Percentiles rank a stretch among this genome's conserved stretches.
These are phyloP conservation scores for Dicycla oo DNA, from an alignment of 2,888 invertebrate species.

Conservation along the genomic window DNA sequence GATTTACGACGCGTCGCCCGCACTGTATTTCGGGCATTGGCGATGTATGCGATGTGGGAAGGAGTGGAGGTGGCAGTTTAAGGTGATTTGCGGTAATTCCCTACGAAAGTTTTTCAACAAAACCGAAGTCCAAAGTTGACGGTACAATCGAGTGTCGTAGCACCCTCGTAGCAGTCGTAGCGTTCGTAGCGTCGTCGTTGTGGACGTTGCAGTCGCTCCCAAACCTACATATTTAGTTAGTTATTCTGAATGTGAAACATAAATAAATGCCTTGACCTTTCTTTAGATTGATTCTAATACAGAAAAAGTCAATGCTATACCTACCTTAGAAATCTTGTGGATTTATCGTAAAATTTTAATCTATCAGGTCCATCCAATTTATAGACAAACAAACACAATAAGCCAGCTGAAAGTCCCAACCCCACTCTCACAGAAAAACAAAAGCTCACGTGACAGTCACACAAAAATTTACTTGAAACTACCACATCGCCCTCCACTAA, in stretches of 20 bases:
- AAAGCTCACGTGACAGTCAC: neutral
- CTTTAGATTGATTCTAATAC: neutral
- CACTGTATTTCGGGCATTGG: conserved; percentile 89
- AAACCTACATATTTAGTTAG: no score
- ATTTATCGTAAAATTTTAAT: neutral
- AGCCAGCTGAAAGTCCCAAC: neutral
- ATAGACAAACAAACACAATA: neutral
- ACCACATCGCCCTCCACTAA: conserved; percentile 69
- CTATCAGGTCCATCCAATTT: neutral
- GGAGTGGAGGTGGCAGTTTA: conserved; percentile 74
- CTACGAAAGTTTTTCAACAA: neutral
- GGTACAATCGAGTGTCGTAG: conserved; percentile 12
- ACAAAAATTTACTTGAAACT: neutral
- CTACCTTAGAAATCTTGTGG: neutral
- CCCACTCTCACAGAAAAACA: neutral
- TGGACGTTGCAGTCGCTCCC: neutral
- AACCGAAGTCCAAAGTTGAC: neutral
- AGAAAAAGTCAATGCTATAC: neutral
- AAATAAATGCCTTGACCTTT: neutral
- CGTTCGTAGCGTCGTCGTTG: conserved; percentile 10
- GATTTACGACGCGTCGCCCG: conserved; percentile 91
- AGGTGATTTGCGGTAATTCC: conserved; percentile 8
- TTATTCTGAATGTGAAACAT: neutral
- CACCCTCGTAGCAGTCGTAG: conserved; percentile 38
- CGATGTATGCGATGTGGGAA: conserved; percentile 70